A percentile compares a stretch with the other conserved stretches of the same genome.
These are phyloP conservation scores for Formica exsecta DNA, from an alignment of 1,140 invertebrate genomes.

Conservation along the genomic window DNA sequence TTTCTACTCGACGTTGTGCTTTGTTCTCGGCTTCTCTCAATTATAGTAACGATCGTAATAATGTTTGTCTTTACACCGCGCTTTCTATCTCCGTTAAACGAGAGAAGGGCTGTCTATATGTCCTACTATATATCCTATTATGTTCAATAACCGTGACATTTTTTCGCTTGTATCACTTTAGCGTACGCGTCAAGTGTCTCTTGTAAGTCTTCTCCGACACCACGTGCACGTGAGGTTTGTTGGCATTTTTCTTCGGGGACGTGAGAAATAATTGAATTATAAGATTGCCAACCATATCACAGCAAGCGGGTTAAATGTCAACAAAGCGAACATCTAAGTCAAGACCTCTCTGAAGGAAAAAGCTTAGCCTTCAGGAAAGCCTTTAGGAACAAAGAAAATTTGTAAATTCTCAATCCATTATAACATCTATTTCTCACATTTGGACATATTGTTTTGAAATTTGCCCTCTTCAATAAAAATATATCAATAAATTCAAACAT, in stretches of 20 bases:
- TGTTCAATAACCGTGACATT: constrained; percentile 55
- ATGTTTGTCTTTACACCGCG: background rate
- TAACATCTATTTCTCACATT: background rate
- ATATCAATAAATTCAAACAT: background rate
- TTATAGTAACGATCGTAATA: constrained; percentile 10
- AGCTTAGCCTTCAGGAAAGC: background rate
- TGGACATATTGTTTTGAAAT: background rate
- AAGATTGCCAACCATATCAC: background rate
- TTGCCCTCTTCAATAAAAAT: background rate
- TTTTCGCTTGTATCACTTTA: constrained; percentile 43
- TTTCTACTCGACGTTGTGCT: background rate
- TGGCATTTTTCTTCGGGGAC: constrained; percentile 48
- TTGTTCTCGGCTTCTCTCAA: background rate
- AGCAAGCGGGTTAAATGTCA: background rate
- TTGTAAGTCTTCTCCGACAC: constrained; percentile 49
- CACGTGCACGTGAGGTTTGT: constrained; percentile 26
- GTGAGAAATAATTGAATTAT: constrained; percentile 55
- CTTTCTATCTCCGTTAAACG: constrained; percentile 19
- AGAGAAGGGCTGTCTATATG: constrained; percentile 13
- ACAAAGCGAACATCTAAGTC: constrained; percentile 17
- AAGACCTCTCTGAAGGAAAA: background rate
- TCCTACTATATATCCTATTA: constrained; percentile 26
- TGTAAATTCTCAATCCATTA: background rate
- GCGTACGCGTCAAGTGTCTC: constrained; percentile 20
- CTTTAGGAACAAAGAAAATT: background rate